Percentiles rank a stretch among this genome's conserved stretches.
Conservation (phyloP, 2,113 vertebrate species). For the Apteryx mantelli region DNA sequence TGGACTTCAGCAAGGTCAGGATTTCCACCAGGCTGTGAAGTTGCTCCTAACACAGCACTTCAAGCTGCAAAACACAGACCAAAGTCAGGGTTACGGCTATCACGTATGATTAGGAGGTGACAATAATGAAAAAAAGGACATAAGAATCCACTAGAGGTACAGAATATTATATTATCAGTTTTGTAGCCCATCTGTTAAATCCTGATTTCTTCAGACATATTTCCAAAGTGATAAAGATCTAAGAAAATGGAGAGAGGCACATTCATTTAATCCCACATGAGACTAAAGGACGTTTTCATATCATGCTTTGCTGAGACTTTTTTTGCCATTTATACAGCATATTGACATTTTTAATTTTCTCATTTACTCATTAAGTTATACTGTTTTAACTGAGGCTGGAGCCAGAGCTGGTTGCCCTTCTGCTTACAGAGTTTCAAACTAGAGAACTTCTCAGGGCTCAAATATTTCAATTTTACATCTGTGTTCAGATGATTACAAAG, state of each 20-base stretch:
- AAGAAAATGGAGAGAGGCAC: background rate
- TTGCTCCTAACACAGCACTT: constrained; percentile 35
- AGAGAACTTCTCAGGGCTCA: background rate
- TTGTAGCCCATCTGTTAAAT: constrained; percentile 29
- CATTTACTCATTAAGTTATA: background rate
- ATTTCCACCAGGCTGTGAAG: constrained; percentile 22
- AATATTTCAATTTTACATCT: background rate
- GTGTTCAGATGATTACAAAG: background rate
- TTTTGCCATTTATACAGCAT: background rate
- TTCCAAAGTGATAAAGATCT: background rate
- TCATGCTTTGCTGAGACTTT: background rate
- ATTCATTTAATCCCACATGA: background rate
- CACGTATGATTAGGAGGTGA: constrained; percentile 36
- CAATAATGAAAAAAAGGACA: constrained; percentile 19
- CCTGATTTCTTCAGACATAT: background rate
- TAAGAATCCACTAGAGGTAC: background rate
- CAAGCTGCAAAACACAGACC: constrained; percentile 27
- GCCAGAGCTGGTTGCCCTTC: accelerated
- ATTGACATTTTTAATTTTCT: background rate
- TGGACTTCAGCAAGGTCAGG: background rate
- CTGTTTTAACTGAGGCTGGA: background rate
- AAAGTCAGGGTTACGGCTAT: constrained; percentile 26
- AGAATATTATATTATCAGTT: constrained; percentile 1
- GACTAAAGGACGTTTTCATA: background rate
- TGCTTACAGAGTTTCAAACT: background rate